These are phyloP conservation scores for Apistogramma diplotaenia DNA, from an alignment of 2,113 vertebrate genomes.

Conservation along the genomic window DNA sequence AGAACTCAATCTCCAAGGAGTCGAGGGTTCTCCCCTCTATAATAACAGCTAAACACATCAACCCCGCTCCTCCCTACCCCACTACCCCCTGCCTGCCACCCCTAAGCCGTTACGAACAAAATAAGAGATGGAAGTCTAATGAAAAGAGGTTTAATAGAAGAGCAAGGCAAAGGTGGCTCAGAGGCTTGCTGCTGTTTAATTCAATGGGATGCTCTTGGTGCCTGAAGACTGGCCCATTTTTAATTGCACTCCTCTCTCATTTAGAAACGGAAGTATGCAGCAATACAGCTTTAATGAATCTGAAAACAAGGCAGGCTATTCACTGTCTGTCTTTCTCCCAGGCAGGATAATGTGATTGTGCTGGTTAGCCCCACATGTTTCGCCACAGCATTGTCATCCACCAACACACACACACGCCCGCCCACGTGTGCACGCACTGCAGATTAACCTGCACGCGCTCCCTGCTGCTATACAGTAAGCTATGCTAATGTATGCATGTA, in stretches of 20 bases:
- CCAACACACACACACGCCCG: not conserved
- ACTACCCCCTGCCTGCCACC: not conserved
- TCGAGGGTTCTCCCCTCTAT: conserved; percentile 54
- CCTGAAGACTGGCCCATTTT: conserved; percentile 62
- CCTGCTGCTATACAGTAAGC: not conserved
- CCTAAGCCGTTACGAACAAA: conserved; percentile 57
- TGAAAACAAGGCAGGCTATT: conserved; percentile 45
- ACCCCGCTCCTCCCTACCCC: conserved; percentile 44
- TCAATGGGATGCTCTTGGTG: conserved; percentile 60
- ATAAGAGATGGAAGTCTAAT: conserved; percentile 70
- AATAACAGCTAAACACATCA: conserved; percentile 74
- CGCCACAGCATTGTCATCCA: not conserved
- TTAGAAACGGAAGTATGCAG: conserved; percentile 55
- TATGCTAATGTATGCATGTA: not conserved
- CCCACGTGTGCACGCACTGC: not conserved
- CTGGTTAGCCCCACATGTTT: conserved; percentile 32
- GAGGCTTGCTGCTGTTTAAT: conserved; percentile 67
- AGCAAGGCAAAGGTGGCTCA: conserved; percentile 65
- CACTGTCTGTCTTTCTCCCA: conserved; percentile 44
- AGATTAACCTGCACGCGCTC: not conserved
- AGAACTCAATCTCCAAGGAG: conserved; percentile 64
- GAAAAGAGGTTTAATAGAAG: conserved; percentile 73
- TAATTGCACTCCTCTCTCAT: conserved; percentile 64
- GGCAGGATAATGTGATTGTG: conserved; percentile 48
- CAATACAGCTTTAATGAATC: conserved; percentile 59